Conservation (phyloP, 1,140 invertebrate species). For the Ectropis grisescens region DNA sequence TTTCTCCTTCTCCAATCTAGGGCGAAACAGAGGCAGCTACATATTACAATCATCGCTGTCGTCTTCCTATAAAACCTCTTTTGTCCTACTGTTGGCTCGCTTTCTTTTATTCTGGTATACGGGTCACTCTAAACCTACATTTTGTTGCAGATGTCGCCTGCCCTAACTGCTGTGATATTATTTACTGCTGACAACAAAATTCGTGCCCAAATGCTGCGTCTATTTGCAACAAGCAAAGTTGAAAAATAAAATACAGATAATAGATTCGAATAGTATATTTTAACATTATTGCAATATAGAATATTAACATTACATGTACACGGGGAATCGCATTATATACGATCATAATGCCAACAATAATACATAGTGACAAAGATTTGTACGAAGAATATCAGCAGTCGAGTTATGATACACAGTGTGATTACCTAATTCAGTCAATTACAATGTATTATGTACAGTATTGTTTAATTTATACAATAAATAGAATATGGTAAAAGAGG, state of each 20-base stretch:
- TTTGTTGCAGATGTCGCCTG: constrained; percentile 24
- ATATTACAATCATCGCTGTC: too few relatives aligned
- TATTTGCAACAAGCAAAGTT: constrained; percentile 5
- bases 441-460: constrained; percentile 1
- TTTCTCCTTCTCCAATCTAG: too few relatives aligned
- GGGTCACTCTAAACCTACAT: too few relatives aligned
- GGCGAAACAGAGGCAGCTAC: too few relatives aligned
- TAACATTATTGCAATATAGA: constrained; percentile 12
- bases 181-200: constrained; percentile 21
- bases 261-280: constrained; percentile 1
- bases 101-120: too few relatives aligned
- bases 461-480: background rate
- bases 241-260: background rate
- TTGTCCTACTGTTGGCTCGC: too few relatives aligned
- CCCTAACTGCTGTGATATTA: constrained; percentile 20
- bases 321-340: constrained; percentile 27
- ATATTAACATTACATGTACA: constrained; percentile 22
- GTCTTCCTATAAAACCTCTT: too few relatives aligned
- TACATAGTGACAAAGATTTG: constrained; percentile 31
- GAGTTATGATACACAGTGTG: constrained; percentile 17
- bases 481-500: constrained; percentile 3
- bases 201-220: constrained; percentile 19
- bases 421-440: constrained; percentile 28
- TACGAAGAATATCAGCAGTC: constrained; percentile 39
- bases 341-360: constrained; percentile 27